Conservation (phyloP, 2,113 vertebrate genomes). For the Clarias macrocephalus region DNA sequence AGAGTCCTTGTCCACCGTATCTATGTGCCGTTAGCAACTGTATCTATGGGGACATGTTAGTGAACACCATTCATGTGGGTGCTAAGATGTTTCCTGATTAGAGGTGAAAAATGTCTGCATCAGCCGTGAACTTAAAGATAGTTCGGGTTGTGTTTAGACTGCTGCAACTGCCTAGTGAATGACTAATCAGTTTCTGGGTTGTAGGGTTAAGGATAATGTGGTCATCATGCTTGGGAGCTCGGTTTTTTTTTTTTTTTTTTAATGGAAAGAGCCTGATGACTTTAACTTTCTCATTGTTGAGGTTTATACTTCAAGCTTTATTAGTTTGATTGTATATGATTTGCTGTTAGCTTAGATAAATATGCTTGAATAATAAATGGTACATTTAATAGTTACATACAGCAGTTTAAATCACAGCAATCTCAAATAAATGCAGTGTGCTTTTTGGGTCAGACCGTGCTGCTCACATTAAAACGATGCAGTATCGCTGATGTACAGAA, state of each 20-base stretch:
- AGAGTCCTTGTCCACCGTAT: slow-evolving; percentile 37
- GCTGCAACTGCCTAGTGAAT: neutral
- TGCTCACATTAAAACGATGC: neutral
- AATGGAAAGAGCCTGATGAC: neutral
- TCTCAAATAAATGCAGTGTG: too few relatives aligned
- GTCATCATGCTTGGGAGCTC: neutral
- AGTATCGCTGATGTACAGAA: neutral
- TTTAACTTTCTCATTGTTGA: neutral
- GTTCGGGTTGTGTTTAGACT: neutral
- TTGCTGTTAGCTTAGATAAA: too few relatives aligned
- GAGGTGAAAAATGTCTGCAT: slow-evolving; percentile 30
- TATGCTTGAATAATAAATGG: too few relatives aligned
- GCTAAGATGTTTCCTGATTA: slow-evolving; percentile 37
- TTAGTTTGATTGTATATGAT: neutral
- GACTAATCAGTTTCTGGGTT: neutral
- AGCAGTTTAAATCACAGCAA: too few relatives aligned
- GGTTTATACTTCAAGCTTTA: neutral
- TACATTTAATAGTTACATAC: too few relatives aligned
- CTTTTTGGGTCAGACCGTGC: too few relatives aligned
- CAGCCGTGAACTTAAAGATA: neutral
- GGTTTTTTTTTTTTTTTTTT: neutral
- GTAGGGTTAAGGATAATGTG: neutral
- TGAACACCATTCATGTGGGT: slow-evolving; percentile 28
- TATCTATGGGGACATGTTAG: slow-evolving; percentile 49
- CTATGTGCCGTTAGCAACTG: slow-evolving; percentile 45